A percentile compares a stretch with the other conserved stretches of the same genome.
phyloP scores from a whole-genome alignment of 2,888 invertebrate species.

The Rhorus exstirpatorius region DNA sequence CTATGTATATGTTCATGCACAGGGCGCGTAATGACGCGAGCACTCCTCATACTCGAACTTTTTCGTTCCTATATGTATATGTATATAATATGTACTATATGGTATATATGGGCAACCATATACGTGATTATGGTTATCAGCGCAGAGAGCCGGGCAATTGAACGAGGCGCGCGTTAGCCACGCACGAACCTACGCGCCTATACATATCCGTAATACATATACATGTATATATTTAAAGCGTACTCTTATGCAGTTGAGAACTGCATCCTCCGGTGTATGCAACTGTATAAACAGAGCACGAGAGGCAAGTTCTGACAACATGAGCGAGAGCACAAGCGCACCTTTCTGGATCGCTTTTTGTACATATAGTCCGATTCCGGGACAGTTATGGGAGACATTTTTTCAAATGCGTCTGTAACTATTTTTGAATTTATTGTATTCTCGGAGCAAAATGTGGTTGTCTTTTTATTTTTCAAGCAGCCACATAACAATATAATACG shows the following conservation, averaged over 20 bases:
- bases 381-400: too few relatives aligned
- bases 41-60: conserved; percentile 52
- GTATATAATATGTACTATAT: neutral
- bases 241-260: conserved; percentile 13
- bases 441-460: too few relatives aligned
- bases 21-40: conserved; percentile 67
- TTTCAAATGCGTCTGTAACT: too few relatives aligned
- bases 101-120: conserved; percentile 40
- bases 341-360: conserved; percentile 51
- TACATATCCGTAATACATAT: too few relatives aligned
- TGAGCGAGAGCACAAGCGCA: neutral
- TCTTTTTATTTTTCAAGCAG: too few relatives aligned
- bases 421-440: too few relatives aligned
- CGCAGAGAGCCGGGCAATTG: conserved; percentile 75
- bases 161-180: conserved; percentile 80
- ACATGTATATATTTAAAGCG: neutral
- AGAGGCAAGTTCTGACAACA: neutral
- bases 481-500: too few relatives aligned
- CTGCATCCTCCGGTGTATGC: conserved; percentile 14
- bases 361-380: too few relatives aligned
- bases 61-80: neutral
- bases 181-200: conserved; percentile 77
- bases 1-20: conserved; percentile 33
- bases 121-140: conserved; percentile 80
- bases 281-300: conserved; percentile 11